Evolutionary conservation across 1,140 invertebrate species (phyloP).

Genomic region (Berghia stephanieae): DNA sequence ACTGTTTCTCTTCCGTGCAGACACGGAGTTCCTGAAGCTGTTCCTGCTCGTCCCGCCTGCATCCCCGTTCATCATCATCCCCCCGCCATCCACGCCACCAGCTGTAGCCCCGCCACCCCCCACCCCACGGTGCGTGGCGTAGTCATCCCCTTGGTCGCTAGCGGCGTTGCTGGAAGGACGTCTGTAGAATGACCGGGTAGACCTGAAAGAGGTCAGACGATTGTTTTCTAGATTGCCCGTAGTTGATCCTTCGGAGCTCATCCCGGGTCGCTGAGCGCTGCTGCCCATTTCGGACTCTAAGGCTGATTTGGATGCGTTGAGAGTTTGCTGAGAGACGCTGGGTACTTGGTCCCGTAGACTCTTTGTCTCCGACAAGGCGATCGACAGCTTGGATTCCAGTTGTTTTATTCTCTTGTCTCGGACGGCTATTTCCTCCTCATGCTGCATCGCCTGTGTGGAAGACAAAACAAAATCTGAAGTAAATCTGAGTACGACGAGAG

Average conservation of each 20-base stretch:
- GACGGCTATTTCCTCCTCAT: background rate
- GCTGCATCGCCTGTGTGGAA: background rate
- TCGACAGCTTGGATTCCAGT: conserved; percentile 22
- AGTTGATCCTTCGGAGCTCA: background rate
- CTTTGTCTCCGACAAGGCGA: background rate
- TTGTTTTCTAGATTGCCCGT: background rate
- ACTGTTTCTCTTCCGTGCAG: conserved; percentile 5
- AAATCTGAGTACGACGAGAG: too few species aligned
- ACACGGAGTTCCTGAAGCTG: background rate
- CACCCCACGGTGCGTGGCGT: too few species aligned
- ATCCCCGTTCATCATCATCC: too few species aligned
- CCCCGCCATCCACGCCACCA: background rate
- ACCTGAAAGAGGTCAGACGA: background rate
- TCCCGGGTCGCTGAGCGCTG: background rate
- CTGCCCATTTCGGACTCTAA: too few species aligned
- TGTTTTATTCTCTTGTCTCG: conserved; percentile 7
- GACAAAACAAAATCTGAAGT: background rate
- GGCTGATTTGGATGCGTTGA: too few species aligned
- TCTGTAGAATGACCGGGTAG: background rate
- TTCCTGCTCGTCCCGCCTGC: background rate
- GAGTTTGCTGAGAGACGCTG: background rate
- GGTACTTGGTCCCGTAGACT: background rate
- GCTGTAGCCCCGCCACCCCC: background rate
- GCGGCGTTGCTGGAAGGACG: conserved; percentile 8
- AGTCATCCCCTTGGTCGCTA: background rate